Evolutionary conservation across 2,113 vertebrate genomes (phyloP).

Genomic region (Campylomormyrus tamandua): DNA sequence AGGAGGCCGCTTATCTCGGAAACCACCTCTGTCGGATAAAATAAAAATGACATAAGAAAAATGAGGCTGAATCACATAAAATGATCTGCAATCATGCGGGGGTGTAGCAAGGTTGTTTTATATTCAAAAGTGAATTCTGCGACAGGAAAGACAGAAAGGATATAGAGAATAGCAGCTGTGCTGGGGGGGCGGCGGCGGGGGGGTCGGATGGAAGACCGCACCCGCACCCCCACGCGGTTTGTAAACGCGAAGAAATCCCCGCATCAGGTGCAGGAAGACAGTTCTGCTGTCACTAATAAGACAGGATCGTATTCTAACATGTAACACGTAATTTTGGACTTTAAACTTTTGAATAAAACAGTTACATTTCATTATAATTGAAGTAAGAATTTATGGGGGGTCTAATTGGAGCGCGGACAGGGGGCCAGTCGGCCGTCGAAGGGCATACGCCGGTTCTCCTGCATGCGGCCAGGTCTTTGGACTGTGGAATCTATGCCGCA

Average conservation of each 20-base stretch:
- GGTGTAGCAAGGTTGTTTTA: neutral
- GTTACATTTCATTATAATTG: neutral
- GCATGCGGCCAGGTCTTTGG: neutral
- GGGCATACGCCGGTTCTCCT: neutral
- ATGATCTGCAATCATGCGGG: neutral
- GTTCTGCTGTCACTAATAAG: neutral
- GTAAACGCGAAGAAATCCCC: neutral
- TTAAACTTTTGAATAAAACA: neutral
- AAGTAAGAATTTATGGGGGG: neutral
- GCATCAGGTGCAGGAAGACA: neutral
- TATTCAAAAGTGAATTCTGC: neutral
- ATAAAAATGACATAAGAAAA: neutral
- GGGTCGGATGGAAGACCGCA: too few relatives aligned
- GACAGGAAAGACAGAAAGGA: neutral
- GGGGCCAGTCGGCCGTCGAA: neutral
- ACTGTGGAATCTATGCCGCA: neutral
- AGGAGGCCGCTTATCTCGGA: constrained; percentile 5
- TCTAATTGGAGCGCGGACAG: neutral
- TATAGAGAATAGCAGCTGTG: too few relatives aligned
- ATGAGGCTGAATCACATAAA: neutral
- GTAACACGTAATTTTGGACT: neutral
- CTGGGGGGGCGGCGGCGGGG: too few relatives aligned
- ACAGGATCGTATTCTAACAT: neutral
- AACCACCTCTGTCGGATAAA: neutral
- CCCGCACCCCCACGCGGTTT: too few relatives aligned